Conservation (phyloP, 2,113 vertebrate genomes). For the Laterallus jamaicensis region DNA sequence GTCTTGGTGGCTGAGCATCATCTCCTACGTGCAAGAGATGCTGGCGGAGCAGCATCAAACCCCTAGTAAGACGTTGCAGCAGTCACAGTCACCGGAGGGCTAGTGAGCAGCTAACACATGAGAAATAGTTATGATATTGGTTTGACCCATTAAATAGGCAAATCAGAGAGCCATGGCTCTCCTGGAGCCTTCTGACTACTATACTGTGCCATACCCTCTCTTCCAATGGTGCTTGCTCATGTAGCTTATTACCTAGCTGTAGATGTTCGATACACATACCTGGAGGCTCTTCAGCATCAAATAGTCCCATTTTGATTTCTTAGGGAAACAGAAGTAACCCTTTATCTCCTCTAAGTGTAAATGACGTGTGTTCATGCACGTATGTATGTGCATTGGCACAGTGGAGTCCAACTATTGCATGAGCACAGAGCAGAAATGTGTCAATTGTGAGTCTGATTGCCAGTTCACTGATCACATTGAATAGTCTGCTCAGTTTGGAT, state of each 20-base stretch:
- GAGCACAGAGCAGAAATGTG: slow-evolving; percentile 38
- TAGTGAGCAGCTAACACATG: background rate
- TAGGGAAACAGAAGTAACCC: background rate
- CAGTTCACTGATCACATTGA: slow-evolving; percentile 20
- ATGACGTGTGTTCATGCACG: background rate
- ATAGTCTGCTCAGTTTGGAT: background rate
- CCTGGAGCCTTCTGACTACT: background rate
- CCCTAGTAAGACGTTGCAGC: background rate
- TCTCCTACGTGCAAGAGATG: background rate
- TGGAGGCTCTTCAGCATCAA: background rate
- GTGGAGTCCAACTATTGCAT: background rate
- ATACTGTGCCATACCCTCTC: background rate
- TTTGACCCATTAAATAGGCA: background rate
- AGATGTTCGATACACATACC: background rate
- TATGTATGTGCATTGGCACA: background rate
- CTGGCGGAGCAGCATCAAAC: background rate
- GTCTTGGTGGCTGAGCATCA: background rate
- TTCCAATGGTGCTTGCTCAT: background rate
- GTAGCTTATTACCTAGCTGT: background rate
- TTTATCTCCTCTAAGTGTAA: background rate
- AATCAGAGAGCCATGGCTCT: background rate
- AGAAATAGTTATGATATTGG: background rate
- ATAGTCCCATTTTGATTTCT: background rate
- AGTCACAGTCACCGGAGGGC: background rate
- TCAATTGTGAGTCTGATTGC: slow-evolving; percentile 39